Evolutionary conservation across 2,797 vertebrate genomes (phyloP), one percentile per base, ranked within the genome.

Genomic region (Poeciliopsis paucimaculata): DNA sequence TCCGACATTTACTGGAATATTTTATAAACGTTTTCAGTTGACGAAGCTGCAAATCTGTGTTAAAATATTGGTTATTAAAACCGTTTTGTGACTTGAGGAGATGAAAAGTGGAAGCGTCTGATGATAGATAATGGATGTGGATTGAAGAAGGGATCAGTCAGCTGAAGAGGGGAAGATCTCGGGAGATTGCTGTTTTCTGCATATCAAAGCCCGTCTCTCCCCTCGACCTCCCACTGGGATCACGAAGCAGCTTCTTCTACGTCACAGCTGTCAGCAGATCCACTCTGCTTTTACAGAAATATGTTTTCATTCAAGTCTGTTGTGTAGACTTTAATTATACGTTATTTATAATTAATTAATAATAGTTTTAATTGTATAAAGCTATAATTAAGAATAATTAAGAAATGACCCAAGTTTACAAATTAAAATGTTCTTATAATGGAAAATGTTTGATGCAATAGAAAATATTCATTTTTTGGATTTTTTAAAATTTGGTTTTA

Each of bases 131-230:
- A 39, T 57, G 18, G 45, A 79, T 74, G 77, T 77, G 75, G 77
- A 84, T 28, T 77, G 43, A 70, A 55, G 46, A 39, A 10, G 76
- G 80, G 78, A 78, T 75, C 82, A 85, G 39, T 76, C 64, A 73
- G 79, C 79, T 16, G 43, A 72, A 49, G 45, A 5, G 36, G 60
- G 57, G 76, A 0, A 80, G 84, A 83, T 88, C 86, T 88, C 78
- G 47, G 81, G 86, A 80, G 90, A 28, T 75, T 82, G 86, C 76
- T 84, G 89, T 80, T 90, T 90, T 87, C 89, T 92, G 80, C 92
- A 93, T 93, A 94, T 95, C 93, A 94, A 94, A 94, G 92, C 85
- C 82, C 82, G 64, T 62, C 83, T 76, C 85, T 83, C 73, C 88
- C 82, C 86, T 81, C 78, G 72, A 88, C 90, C 91, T 85, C 92